Percentiles rank a stretch among this genome's conserved stretches.
phyloP scores from a whole-genome alignment of 2,113 vertebrate genomes.

The Salvelinus namaycush region DNA sequence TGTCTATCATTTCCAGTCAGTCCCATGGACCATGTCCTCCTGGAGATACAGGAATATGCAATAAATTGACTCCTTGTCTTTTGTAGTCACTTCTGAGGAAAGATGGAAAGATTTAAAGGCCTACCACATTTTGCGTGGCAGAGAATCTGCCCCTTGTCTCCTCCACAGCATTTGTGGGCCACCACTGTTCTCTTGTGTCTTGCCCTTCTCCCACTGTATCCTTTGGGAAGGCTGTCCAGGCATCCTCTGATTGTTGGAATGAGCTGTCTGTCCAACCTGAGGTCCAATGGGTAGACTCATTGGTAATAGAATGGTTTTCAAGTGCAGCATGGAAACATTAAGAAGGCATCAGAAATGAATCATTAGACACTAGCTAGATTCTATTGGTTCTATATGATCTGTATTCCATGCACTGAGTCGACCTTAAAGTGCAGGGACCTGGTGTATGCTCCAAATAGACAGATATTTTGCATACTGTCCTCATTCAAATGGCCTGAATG shows the following conservation, averaged over 20 bases:
- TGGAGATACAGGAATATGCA: too few relatives aligned
- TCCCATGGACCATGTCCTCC: not conserved
- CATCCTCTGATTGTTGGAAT: constrained; percentile 52
- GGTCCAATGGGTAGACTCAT: constrained; percentile 39
- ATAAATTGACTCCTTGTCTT: too few relatives aligned
- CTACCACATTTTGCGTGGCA: constrained; percentile 58
- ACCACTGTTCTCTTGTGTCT: constrained; percentile 62
- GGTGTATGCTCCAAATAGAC: constrained; percentile 7
- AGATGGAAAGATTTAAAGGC: not conserved
- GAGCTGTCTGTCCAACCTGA: constrained; percentile 47
- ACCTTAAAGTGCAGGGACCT: not conserved
- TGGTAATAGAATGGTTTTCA: constrained; percentile 28
- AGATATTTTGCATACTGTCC: not conserved
- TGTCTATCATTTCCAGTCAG: not conserved
- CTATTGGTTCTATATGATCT: not conserved
- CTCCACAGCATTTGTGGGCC: constrained; percentile 60
- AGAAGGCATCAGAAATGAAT: not conserved
- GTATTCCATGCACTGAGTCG: not conserved
- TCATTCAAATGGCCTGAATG: constrained; percentile 16
- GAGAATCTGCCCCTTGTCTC: constrained; percentile 32
- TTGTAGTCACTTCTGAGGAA: not conserved
- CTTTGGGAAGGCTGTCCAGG: constrained; percentile 71
- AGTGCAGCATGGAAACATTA: constrained; percentile 32
- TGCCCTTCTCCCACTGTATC: constrained; percentile 25
- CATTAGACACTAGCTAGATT: not conserved